Percentiles rank a stretch among this genome's conserved stretches.
Evolutionary conservation across 1,140 invertebrate genomes (phyloP).

Genomic region (Drosophila willistoni): DNA sequence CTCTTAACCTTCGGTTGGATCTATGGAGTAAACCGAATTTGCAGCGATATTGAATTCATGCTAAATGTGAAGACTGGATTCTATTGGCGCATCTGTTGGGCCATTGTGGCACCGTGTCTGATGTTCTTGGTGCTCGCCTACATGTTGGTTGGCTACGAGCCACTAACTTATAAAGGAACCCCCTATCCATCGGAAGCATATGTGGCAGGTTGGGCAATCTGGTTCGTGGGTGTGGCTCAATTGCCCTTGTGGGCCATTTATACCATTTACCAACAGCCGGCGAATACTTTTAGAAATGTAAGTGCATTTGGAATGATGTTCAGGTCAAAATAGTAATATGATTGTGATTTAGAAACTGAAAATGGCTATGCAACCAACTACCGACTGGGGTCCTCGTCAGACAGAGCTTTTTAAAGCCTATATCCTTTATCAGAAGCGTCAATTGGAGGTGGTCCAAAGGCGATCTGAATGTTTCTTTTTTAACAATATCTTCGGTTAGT

Average conservation of each 20-base stretch:
- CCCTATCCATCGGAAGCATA: constrained; percentile 83
- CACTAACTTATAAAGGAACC: constrained; percentile 84
- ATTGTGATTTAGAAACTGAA: constrained; percentile 46
- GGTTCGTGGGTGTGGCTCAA: constrained; percentile 83
- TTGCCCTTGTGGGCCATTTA: constrained; percentile 84
- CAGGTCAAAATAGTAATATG: neutral
- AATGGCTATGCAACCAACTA: constrained; percentile 55
- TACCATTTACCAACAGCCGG: constrained; percentile 67
- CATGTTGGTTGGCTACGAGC: constrained; percentile 85
- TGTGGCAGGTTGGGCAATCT: constrained; percentile 84
- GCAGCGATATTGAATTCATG: constrained; percentile 89
- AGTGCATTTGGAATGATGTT: neutral
- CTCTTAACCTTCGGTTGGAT: constrained; percentile 89
- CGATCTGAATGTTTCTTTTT: constrained; percentile 40
- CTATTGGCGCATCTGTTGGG: constrained; percentile 94
- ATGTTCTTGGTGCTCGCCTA: constrained; percentile 89
- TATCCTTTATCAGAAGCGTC: constrained; percentile 38
- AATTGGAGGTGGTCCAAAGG: constrained; percentile 36
- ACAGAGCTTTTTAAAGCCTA: constrained; percentile 62
- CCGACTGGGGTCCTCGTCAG: constrained; percentile 69
- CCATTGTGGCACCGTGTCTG: constrained; percentile 88
- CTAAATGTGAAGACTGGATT: constrained; percentile 87
- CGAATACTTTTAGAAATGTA: constrained; percentile 51
- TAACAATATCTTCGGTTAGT: constrained; percentile 69
- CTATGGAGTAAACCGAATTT: constrained; percentile 88